Base-by-base conservation (phyloP, 2,113 vertebrate genomes). In the Pionites leucogaster region DNA sequence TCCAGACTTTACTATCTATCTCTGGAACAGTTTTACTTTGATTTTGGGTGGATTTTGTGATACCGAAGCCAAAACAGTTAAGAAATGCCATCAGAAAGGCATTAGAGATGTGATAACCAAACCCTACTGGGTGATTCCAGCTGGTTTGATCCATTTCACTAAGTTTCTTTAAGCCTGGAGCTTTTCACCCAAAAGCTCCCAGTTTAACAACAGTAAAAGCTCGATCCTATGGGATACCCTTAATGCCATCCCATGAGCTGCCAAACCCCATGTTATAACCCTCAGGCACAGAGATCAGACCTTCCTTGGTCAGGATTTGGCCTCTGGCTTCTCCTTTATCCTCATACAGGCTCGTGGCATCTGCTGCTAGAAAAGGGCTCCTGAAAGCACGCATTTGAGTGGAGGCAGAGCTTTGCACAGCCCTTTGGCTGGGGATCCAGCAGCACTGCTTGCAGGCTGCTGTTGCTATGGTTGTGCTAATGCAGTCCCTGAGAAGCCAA, bases 401-500 rank as follows among this genome's bases (percentile, higher is more conserved):
- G 0, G 29, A 29, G 53, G 75, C 86, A 62, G 55, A 10, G 46
- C 0, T 62, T n/a, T 23, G 50, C 44, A 28, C 33, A 33, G 57
- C 28, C 39, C 49, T 72, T 60, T 39, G 63, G 33, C 90, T 69
- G 62, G 63, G 65, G 81, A 71, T 62, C 27, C 33, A 49, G 57
- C 53, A 41, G 47, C 53, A 8, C 20, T 7, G 59, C 10, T 11
- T 13, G 37, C 63, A 19, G 59, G 77, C 85, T 62, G 82, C 64
- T 49, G 93, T 84, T 94, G 91, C 90, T 46, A 62, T 81, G 80
- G 88, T 39, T 64, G 72, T 87, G 80, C 46, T 41, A 92, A 79
- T 19, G 29, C 65, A 67, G 53, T 28, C 44, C 11, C 31, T 0
- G 3, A 85, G 92, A 93, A 78, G 29, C 44, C 31, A 23, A 46